Conservation (phyloP, 1,140 invertebrate genomes). For the Penaeus indicus region DNA sequence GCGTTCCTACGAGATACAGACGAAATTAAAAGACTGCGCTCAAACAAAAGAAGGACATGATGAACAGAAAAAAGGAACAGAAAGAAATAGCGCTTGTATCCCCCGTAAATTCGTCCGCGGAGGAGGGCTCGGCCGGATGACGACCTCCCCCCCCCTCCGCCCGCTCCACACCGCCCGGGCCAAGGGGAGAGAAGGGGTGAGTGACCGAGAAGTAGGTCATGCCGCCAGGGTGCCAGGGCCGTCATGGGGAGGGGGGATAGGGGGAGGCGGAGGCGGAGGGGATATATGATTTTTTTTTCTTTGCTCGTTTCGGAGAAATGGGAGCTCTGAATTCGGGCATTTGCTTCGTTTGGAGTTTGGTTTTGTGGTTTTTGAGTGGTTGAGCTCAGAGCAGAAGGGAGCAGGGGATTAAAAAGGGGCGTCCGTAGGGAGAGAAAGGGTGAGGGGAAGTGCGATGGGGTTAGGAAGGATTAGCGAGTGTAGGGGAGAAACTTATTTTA, state of each 20-base stretch:
- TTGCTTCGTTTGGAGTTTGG: too few relatives aligned
- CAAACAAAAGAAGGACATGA: background rate
- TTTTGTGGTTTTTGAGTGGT: too few relatives aligned
- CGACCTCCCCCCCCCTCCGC: background rate
- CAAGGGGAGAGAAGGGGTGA: constrained; percentile 37
- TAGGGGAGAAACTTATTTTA: too few relatives aligned
- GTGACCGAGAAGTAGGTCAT: constrained; percentile 52
- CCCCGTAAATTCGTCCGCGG: background rate
- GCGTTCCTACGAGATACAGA: too few relatives aligned
- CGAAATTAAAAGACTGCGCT: too few relatives aligned
- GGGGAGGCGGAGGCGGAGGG: background rate
- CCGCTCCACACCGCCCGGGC: background rate
- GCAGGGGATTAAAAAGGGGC: too few relatives aligned
- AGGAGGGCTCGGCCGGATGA: background rate
- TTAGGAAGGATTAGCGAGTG: too few relatives aligned
- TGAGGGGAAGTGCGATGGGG: too few relatives aligned
- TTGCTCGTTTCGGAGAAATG: too few relatives aligned
- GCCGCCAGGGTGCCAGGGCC: constrained; percentile 17
- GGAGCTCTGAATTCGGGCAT: too few relatives aligned
- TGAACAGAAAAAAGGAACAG: background rate
- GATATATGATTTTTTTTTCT: background rate
- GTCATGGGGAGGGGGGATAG: background rate
- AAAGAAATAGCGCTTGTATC: constrained; percentile 10
- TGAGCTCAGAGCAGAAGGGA: too few relatives aligned
- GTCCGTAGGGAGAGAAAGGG: too few relatives aligned